Percentiles rank a stretch among this genome's conserved stretches.
Conservation (phyloP, 2,888 invertebrate species). For the Agriotes lineatus region DNA sequence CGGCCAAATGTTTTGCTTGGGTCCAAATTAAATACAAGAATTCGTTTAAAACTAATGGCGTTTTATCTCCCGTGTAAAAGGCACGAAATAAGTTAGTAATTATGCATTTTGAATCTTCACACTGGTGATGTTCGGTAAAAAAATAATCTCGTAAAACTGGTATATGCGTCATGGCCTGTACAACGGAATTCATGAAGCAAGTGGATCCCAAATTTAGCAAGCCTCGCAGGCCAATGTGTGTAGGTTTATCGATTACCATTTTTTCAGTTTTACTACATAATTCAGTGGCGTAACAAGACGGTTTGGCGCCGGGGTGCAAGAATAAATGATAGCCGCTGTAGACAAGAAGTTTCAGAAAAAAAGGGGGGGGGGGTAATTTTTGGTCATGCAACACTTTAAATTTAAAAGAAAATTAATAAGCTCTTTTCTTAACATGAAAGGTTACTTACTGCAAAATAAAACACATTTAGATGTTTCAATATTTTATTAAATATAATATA, state of each 20-base stretch:
- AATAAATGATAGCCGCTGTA: too few species aligned
- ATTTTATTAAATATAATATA: too few species aligned
- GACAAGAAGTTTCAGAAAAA: too few species aligned
- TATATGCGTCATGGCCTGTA: conserved; percentile 95
- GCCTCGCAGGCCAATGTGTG: conserved; percentile 91
- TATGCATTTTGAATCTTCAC: conserved; percentile 84
- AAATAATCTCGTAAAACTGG: conserved; percentile 96
- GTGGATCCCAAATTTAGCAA: conserved; percentile 96
- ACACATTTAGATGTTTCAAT: too few species aligned
- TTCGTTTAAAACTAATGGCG: conserved; percentile 89
- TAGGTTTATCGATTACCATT: conserved; percentile 82
- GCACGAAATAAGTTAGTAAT: conserved; percentile 96
- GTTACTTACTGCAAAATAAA: too few species aligned
- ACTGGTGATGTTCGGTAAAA: conserved; percentile 92
- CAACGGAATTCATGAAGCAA: conserved; percentile 99
- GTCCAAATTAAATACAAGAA: conserved; percentile 96
- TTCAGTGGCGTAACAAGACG: too few species aligned
- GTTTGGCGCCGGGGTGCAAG: too few species aligned
- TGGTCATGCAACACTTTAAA: too few species aligned
- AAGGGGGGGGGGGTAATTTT: too few species aligned
- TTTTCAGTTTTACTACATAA: conserved; percentile 82
- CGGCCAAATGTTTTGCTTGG: conserved; percentile 94
- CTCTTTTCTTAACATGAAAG: too few species aligned
- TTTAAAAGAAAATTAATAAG: too few species aligned
- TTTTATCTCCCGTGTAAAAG: conserved; percentile 92